Evolutionary conservation across 1,140 invertebrate genomes (phyloP).

Genomic region (Andrena cerasifolii): DNA sequence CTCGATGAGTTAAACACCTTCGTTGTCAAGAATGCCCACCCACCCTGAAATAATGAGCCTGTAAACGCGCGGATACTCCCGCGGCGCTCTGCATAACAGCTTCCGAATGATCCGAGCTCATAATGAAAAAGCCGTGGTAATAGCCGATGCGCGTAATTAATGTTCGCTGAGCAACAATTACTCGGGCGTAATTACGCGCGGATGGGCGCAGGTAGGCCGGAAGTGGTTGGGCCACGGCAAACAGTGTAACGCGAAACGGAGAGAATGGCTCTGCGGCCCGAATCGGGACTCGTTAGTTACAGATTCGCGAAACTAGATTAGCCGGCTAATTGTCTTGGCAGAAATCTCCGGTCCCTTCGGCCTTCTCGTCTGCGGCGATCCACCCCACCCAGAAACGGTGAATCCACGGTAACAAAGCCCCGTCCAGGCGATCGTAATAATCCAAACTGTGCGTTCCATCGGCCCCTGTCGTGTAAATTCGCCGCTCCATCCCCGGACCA

Average conservation of each 20-base stretch:
- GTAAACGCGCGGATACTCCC: too few relatives aligned
- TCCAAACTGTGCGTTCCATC: conserved; percentile 62
- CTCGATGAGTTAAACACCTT: too few relatives aligned
- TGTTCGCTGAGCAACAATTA: conserved; percentile 20
- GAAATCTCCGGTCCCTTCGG: conserved; percentile 61
- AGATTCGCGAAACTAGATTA: conserved; percentile 66
- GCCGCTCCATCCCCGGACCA: conserved; percentile 23
- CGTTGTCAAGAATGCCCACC: too few relatives aligned
- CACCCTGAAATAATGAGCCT: too few relatives aligned
- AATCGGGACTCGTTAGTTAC: conserved; percentile 63
- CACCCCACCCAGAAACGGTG: conserved; percentile 1
- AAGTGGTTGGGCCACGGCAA: conserved; percentile 13
- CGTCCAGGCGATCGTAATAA: conserved; percentile 61
- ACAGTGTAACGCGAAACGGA: conserved; percentile 2
- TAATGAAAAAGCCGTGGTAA: conserved; percentile 19
- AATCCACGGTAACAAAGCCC: conserved; percentile 59
- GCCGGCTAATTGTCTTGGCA: conserved; percentile 65
- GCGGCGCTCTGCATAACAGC: too few relatives aligned
- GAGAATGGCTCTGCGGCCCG: conserved; percentile 3
- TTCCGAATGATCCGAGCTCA: too few relatives aligned
- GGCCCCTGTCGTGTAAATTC: conserved; percentile 60
- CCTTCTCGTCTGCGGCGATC: conserved; percentile 14
- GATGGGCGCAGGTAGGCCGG: conserved; percentile 15
- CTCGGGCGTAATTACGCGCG: conserved; percentile 31
- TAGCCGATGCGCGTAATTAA: conserved; percentile 21